Base-by-base conservation (phyloP, 2,797 vertebrate genomes). In the Erethizon dorsatum region DNA sequence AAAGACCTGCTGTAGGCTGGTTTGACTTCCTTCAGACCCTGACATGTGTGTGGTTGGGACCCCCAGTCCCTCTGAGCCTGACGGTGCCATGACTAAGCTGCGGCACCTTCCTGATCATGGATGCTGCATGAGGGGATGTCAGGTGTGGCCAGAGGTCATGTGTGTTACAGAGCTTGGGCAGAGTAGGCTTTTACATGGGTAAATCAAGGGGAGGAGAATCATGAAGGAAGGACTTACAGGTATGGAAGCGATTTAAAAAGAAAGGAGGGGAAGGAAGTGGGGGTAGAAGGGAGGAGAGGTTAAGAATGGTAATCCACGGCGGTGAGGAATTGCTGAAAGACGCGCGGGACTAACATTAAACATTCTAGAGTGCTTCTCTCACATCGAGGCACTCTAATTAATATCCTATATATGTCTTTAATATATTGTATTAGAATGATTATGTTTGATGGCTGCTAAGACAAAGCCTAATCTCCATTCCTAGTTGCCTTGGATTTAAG, bases 401-500 rank as follows among this genome's bases (percentile, higher is more conserved):
- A 77, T 75, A 91, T 5, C 75, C 12, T 52, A n/a, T 20, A 5
- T 67, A n/a, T 61, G 31, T 37, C 26, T 88, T 69, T 59, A 41
- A 47, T 41, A 22, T 28, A 63, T 33, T 79, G 18, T 41, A 67
- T 41, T 80, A 89, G 77, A 96, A 83, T 6, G 65, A 94, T 75
- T 24, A 24, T n/a, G 14, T 37, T 65, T 91, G 80, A 71, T 90
- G 47, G 71, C 77, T 88, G 65, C 78, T 67, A 88, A 94, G 67
- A 75, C 31, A 95, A 83, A 96, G 24, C 15, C 8, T 26, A 33
- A 67, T 84, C 22, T 37, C 24, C 37, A 79, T 82, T 83, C 83
- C 45, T 54, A 28, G 17, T 73, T 77, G 59, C 52, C 75, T 83
- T 80, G 73, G 67, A 80, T 90, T 69, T 86, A 71, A 86, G 33